Base-by-base conservation (phyloP, 2,888 invertebrate species). In the Nemotelus pantherinus region DNA sequence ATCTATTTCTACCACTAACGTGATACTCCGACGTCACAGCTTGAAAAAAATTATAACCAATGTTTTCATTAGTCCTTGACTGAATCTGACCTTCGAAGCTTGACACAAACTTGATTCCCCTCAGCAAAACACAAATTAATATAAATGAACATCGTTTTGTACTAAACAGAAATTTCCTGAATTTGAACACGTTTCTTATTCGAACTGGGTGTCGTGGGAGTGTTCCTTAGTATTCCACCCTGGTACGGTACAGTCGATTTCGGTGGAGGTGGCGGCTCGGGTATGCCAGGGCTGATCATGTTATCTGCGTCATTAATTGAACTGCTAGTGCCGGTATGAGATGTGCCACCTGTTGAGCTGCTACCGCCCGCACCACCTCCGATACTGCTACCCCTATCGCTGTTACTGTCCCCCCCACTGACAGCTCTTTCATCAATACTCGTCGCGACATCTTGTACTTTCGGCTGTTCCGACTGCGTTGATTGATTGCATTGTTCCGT, bases 121-220 rank as follows among this genome's bases (percentile, higher is more conserved):
- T 25, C 25, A 25, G 25, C 25, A 25, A 25, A 25, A 25, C 25
- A 25, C 25, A 25, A 25, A 25, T 25, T 25, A 25, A 25, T 25
- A 25, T 25, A 25, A 25, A 25, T 25, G 25, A 25, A 25, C 64
- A n/a, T 10, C 63, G 10, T 41, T 45, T 44, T 3, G 6, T 64
- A 44, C 78, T 85, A 95, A 89, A 95, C 95, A 80, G 95, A 95
- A 89, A 96, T 96, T 88, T 96, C 95, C 88, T 95, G 95, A 86
- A 96, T 96, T 89, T 95, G 95, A 83, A 96, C 95, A 87, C 95
- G 91, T 88, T 95, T 95, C 88, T 95, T 95, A 89, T 92, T 92
- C 80, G 93, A 92, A 77, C 93, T 92, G 6, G 93, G 93, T 0
- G 93, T 92, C 76, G 83, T 81, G 71, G 83, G 82, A 77, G 89